phyloP scores from a whole-genome alignment of 2,113 vertebrate genomes.

The Euleptes europaea region DNA sequence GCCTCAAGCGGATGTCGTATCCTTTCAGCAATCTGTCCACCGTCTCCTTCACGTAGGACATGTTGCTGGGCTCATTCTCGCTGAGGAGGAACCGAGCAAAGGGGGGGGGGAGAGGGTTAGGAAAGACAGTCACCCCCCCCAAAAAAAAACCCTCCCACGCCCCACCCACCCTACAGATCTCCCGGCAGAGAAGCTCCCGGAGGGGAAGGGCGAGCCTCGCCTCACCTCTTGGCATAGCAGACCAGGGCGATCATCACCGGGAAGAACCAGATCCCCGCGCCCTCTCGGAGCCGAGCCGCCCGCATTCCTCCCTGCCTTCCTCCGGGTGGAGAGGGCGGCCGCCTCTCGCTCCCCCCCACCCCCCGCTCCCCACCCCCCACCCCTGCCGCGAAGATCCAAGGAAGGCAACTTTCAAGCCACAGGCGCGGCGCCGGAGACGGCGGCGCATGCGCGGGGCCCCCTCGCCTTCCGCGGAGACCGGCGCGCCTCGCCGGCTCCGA shows the following conservation, averaged over 20 bases:
- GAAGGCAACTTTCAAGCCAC: constrained; percentile 75
- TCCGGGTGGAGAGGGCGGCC: not conserved
- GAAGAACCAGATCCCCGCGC: constrained; percentile 72
- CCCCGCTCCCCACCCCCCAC: not conserved
- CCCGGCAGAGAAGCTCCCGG: not conserved
- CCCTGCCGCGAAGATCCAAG: constrained; percentile 66
- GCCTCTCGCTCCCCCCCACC: not conserved
- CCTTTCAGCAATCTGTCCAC: constrained; percentile 88
- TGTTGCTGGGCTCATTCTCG: constrained; percentile 85
- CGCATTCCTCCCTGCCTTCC: constrained; percentile 77
- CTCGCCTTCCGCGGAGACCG: constrained; percentile 66
- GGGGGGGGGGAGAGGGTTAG: constrained; percentile 33
- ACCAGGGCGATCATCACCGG: constrained; percentile 79
- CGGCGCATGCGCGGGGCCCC: constrained; percentile 75
- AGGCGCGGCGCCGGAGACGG: constrained; percentile 69
- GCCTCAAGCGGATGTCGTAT: constrained; percentile 88
- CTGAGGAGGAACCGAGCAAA: constrained; percentile 69
- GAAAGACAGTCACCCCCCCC: not conserved
- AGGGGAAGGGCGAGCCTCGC: not conserved
- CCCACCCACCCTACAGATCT: not conserved
- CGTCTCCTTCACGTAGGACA: constrained; percentile 89
- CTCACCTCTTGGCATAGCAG: constrained; percentile 87
- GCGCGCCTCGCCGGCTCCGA: constrained; percentile 59
- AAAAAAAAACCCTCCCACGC: too few relatives aligned
- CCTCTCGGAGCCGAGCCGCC: constrained; percentile 70